Percentiles rank a stretch among this genome's conserved stretches.
These are phyloP conservation scores for Anoplophora glabripennis DNA, from an alignment of 1,140 invertebrate genomes.

Conservation along the genomic window DNA sequence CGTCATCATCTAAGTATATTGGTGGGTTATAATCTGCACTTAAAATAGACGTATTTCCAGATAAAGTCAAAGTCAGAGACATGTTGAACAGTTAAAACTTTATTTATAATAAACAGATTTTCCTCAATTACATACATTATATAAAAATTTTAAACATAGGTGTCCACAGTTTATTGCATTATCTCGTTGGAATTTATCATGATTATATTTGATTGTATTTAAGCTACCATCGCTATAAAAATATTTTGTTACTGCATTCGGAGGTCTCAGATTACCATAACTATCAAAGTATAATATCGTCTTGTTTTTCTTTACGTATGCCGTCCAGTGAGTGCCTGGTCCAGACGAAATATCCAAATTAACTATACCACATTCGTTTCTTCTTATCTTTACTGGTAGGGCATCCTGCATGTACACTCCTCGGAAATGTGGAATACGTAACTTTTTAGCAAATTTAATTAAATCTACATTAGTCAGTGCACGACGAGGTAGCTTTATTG, in stretches of 20 bases:
- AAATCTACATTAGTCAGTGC: slow-evolving; percentile 36
- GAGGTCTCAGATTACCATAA: slow-evolving; percentile 43
- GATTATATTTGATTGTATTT: slow-evolving; percentile 27
- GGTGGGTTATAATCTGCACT: slow-evolving; percentile 2
- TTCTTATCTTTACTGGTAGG: slow-evolving; percentile 33
- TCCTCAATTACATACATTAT: slow-evolving; percentile 3
- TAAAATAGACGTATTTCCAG: slow-evolving; percentile 3
- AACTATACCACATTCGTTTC: slow-evolving; percentile 42
- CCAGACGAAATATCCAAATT: slow-evolving; percentile 41
- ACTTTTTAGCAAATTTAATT: slow-evolving; percentile 24
- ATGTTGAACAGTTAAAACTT: slow-evolving; percentile 3
- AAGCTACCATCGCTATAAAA: slow-evolving; percentile 11
- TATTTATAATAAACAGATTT: background rate
- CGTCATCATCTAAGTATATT: slow-evolving; percentile 7
- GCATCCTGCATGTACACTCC: slow-evolving; percentile 45
- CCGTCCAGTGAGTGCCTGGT: slow-evolving; percentile 46
- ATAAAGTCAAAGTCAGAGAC: background rate
- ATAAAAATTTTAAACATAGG: slow-evolving; percentile 37
- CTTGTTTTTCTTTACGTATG: slow-evolving; percentile 40
- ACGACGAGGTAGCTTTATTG: slow-evolving; percentile 29
- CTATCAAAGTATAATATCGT: slow-evolving; percentile 37
- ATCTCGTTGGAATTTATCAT: slow-evolving; percentile 24
- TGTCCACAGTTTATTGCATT: slow-evolving; percentile 33
- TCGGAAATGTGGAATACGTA: slow-evolving; percentile 39
- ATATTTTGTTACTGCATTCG: slow-evolving; percentile 40